These are phyloP conservation scores for Heliconius congener DNA, from an alignment of 1,140 invertebrate genomes.

Conservation along the genomic window DNA sequence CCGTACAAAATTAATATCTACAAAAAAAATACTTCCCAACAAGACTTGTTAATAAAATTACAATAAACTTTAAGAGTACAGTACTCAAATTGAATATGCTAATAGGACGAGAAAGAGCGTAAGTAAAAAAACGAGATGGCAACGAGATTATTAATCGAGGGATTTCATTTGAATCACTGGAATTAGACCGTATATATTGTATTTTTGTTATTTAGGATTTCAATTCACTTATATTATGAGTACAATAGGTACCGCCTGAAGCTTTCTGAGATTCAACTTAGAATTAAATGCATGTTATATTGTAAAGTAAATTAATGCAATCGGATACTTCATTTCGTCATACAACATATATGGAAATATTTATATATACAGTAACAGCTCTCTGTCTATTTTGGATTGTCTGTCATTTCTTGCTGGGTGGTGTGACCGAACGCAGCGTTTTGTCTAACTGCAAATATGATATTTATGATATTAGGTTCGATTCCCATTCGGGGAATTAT, in stretches of 20 bases:
- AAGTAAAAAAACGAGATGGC: background rate
- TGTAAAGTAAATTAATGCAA: background rate
- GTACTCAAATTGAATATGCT: slow-evolving; percentile 12
- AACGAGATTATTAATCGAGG: slow-evolving; percentile 10
- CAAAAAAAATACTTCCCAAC: background rate
- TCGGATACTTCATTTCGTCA: background rate
- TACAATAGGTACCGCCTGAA: background rate
- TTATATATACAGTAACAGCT: no score
- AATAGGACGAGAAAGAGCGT: background rate
- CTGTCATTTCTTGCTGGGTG: no score
- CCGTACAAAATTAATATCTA: background rate
- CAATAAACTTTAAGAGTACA: slow-evolving; percentile 4
- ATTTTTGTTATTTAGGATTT: background rate
- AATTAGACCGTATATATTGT: background rate
- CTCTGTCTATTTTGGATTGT: no score
- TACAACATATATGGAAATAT: no score
- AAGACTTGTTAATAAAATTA: slow-evolving; percentile 11
- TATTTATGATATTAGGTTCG: no score
- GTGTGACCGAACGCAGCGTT: no score
- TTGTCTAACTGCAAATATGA: no score
- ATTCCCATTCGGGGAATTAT: no score
- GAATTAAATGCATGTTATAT: background rate
- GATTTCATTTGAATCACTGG: background rate
- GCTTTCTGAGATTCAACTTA: background rate
- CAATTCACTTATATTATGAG: background rate